Conservation (phyloP, 2,888 invertebrate genomes). For the Drosophila emarginata region DNA sequence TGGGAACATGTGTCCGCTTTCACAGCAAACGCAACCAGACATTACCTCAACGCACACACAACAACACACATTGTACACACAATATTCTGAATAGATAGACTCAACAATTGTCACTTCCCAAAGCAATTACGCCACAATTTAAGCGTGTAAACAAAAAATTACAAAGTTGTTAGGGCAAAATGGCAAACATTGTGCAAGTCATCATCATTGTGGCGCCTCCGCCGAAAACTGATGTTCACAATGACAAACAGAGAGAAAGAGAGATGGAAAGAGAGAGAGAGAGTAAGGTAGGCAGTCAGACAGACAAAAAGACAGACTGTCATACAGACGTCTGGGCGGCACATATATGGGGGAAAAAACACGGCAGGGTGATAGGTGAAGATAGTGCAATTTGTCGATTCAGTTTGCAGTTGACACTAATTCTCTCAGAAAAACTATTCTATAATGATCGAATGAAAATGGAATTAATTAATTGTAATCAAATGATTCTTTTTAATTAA, state of each 20-base stretch:
- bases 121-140: constrained; percentile 76
- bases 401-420: not conserved
- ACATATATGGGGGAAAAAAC: not conserved
- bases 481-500: no score
- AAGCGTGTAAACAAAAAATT: constrained; percentile 78
- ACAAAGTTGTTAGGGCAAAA: constrained; percentile 73
- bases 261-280: constrained; percentile 12
- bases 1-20: constrained; percentile 64
- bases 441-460: not conserved
- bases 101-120: constrained; percentile 75
- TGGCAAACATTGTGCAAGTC: constrained; percentile 69
- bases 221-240: constrained; percentile 17
- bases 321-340: not conserved
- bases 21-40: constrained; percentile 64
- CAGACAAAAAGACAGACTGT: not conserved
- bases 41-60: constrained; percentile 24
- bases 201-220: constrained; percentile 35
- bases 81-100: constrained; percentile 20
- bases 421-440: not conserved
- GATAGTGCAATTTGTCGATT: constrained; percentile 1
- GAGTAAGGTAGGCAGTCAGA: constrained; percentile 23
- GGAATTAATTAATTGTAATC: not conserved
- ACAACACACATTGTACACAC: constrained; percentile 15
- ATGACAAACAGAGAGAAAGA: constrained; percentile 14
- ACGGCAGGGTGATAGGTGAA: not conserved